phyloP scores from a whole-genome alignment of 2,797 vertebrate species.

The Galagoides demidoff region DNA sequence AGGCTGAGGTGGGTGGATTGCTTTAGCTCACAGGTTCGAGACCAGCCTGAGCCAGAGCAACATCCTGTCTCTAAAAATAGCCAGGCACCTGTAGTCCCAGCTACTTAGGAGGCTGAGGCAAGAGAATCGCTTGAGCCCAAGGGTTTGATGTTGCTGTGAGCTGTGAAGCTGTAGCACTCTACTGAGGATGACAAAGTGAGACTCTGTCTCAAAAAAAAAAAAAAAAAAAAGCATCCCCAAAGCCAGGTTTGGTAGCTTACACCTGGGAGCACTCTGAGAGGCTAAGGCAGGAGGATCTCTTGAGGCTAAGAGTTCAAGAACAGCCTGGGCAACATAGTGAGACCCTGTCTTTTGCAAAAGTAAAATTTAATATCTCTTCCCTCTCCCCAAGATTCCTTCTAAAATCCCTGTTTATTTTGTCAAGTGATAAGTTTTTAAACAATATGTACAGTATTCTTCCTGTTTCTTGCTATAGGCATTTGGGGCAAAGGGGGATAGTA shows the following conservation, averaged over 20 bases:
- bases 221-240: neutral
- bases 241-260: neutral
- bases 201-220: neutral
- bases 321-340: neutral
- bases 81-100: too few species aligned
- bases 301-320: neutral
- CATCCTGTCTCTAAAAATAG: too few species aligned
- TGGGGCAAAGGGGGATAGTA: neutral
- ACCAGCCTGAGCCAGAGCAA: too few species aligned
- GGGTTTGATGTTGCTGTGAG: too few species aligned
- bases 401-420: neutral
- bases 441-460: neutral
- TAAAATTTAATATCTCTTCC: neutral
- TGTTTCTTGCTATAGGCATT: neutral
- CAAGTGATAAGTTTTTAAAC: neutral
- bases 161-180: too few species aligned
- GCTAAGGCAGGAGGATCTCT: neutral
- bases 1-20: too few species aligned
- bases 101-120: too few species aligned
- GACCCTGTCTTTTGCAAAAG: neutral
- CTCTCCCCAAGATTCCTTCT: neutral
- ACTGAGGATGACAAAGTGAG: neutral
- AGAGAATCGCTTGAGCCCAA: too few species aligned
- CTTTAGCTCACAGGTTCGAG: too few species aligned
- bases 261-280: neutral